Evolutionary conservation across 2,888 invertebrate genomes (phyloP), one percentile per base, ranked within the genome.

Genomic region (Diachrysia chrysitis): DNA sequence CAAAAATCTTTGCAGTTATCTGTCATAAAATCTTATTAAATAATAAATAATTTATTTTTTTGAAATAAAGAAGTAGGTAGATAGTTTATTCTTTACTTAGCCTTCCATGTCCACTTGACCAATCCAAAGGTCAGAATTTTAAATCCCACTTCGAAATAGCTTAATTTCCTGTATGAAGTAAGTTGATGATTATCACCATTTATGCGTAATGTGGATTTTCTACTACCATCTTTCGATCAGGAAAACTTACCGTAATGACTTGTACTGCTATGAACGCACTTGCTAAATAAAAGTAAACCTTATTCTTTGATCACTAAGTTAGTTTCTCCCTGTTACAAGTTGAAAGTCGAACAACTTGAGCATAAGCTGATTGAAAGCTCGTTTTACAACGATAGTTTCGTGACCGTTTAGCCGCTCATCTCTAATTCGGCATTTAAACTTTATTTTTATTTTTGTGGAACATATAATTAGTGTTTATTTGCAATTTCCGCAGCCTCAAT

Each of bases 351-450:
- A 46, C 17, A 73, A 77, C 63, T 76, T 78, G 80, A 85, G 87
- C 86, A 85, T 82, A 85, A 83, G 81, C 85, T 85, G 88, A 90
- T 92, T 91, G 87, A 91, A 92, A 92, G 91, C 89, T 90, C 84
- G 78, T 84, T 83, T 86, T 83, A 83, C 81, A 85, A 86, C 84
- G 84, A 78, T 82, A 79, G 81, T 88, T 91, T 92, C 91, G 92
- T 92, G 92, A 91, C 90, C 90, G 87, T 88, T 91, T 91, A 90
- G 87, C 81, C 83, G 75, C 83, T 87, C 86, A 81, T 89, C 87
- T 91, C 87, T 91, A 87, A 91, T 90, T 90, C 90, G 83, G 83
- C 82, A 87, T 88, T 90, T 88, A 88, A 85, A 89, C 86, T 84
- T 85, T 85, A 85, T 84, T 85, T 86, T 9, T 48, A 2, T 58